phyloP scores from a whole-genome alignment of 2,113 vertebrate species.

The Taurulus bubalis region DNA sequence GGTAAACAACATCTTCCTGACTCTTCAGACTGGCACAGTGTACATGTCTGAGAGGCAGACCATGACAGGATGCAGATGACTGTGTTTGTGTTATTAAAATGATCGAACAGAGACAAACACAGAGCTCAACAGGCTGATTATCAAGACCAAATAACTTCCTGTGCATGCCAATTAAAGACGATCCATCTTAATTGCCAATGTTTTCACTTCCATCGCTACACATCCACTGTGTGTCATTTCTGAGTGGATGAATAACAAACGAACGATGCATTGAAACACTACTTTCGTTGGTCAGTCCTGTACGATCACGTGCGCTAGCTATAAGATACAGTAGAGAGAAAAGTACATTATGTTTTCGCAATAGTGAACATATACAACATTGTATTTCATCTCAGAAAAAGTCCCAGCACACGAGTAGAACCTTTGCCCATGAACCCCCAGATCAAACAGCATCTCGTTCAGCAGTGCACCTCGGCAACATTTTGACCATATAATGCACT shows the following conservation, averaged over 20 bases:
- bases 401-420: not conserved
- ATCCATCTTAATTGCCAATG: constrained; percentile 9
- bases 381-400: not conserved
- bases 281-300: constrained; percentile 3
- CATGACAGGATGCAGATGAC: not conserved
- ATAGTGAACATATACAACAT: not conserved
- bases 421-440: not conserved
- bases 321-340: not conserved
- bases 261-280: not conserved
- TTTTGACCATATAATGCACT: not conserved
- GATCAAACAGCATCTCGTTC: not conserved
- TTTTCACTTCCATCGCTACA: not conserved
- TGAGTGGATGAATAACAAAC: not conserved
- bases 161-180: not conserved
- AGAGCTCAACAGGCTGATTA: not conserved
- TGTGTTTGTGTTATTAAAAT: not conserved
- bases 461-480: not conserved
- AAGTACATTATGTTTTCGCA: not conserved
- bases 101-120: not conserved
- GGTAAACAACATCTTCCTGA: not conserved
- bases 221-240: not conserved
- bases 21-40: not conserved
- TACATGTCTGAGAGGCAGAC: not conserved
- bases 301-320: not conserved
- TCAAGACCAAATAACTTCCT: not conserved